These are phyloP conservation scores for Sepiola atlantica DNA, from an alignment of 2,888 invertebrate genomes.

Conservation along the genomic window DNA sequence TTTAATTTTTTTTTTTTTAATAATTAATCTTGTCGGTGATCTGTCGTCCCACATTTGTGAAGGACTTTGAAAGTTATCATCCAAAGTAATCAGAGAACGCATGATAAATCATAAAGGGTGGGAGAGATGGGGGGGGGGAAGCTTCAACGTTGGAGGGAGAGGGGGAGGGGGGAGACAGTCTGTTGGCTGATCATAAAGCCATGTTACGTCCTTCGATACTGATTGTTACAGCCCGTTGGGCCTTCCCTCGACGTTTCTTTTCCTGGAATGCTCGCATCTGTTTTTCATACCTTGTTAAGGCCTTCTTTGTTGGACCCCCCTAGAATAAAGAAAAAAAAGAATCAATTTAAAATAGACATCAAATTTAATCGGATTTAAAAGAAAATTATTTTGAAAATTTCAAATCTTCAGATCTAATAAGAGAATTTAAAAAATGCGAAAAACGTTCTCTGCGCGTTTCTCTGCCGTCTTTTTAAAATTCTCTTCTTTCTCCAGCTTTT, in stretches of 20 bases:
- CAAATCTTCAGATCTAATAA: neutral
- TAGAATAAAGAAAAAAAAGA: conserved; percentile 49
- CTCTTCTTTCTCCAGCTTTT: too few species aligned
- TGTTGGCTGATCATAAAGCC: conserved; percentile 82
- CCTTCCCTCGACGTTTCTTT: conserved; percentile 76
- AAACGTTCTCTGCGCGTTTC: too few species aligned
- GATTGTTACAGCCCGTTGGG: conserved; percentile 90
- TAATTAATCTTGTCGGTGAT: conserved; percentile 18
- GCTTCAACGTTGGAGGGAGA: neutral
- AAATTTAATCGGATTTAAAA: neutral
- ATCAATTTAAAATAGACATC: neutral
- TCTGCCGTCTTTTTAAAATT: too few species aligned
- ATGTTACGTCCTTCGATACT: conserved; percentile 97
- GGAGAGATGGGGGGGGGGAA: neutral
- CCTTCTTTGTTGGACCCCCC: conserved; percentile 83
- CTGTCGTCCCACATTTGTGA: neutral
- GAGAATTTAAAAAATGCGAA: neutral
- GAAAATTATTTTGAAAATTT: neutral
- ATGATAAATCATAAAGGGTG: neutral
- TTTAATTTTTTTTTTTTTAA: neutral
- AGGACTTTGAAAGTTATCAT: neutral
- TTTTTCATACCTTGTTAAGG: conserved; percentile 91
- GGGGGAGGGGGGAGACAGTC: neutral
- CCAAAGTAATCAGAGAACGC: neutral
- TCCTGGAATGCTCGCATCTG: conserved; percentile 94